phyloP scores from a whole-genome alignment of 2,113 vertebrate genomes.

The Pseudonaja textilis region DNA sequence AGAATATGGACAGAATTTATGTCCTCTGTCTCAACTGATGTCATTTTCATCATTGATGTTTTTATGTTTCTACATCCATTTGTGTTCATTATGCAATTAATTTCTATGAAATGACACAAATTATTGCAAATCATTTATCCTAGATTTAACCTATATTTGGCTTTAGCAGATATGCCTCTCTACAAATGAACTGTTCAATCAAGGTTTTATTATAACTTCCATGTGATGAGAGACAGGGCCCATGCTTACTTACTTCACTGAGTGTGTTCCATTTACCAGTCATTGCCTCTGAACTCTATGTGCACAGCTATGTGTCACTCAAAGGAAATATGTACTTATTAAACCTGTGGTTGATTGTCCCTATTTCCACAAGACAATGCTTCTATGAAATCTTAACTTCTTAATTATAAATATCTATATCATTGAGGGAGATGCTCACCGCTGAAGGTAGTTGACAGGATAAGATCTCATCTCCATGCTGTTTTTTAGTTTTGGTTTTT shows the following conservation, averaged over 20 bases:
- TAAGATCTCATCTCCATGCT: not conserved
- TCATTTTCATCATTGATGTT: not conserved
- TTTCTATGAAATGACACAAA: not conserved
- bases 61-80: not conserved
- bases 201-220: not conserved
- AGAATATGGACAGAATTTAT: not conserved
- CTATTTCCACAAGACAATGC: not conserved
- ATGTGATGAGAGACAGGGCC: not conserved
- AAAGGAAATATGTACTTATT: not conserved
- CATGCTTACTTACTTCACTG: not conserved
- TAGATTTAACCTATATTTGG: not conserved
- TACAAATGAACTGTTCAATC: not conserved
- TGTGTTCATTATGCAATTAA: not conserved
- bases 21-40: not conserved
- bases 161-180: not conserved
- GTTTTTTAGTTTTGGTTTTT: not conserved
- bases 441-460: not conserved
- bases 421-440: not conserved
- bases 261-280: not conserved
- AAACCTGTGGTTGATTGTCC: not conserved
- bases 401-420: not conserved
- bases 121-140: not conserved
- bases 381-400: not conserved
- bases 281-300: not conserved
- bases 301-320: not conserved